Evolutionary conservation across 2,797 vertebrate species (phyloP).

Genomic region (Fratercula arctica): DNA sequence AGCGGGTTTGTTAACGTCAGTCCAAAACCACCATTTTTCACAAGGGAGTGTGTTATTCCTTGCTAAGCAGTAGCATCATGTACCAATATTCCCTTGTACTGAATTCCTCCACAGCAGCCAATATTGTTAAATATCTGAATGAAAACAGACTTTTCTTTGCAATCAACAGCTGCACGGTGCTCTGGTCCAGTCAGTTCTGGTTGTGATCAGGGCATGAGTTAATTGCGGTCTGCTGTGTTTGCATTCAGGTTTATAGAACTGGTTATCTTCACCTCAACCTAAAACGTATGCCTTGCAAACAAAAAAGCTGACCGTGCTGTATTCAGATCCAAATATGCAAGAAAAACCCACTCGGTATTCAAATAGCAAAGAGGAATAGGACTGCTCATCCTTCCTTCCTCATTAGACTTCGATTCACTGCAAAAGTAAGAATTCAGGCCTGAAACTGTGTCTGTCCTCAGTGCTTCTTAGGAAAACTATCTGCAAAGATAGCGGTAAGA

Average conservation of each 20-base stretch:
- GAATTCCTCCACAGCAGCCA: slow-evolving; percentile 4
- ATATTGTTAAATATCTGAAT: not conserved
- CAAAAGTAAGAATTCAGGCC: not conserved
- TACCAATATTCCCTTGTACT: not conserved
- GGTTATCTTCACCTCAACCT: not conserved
- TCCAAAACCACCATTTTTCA: not conserved
- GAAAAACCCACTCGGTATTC: not conserved
- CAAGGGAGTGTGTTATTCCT: not conserved
- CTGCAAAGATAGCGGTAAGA: not conserved
- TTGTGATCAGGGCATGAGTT: not conserved
- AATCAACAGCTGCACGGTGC: not conserved
- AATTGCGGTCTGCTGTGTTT: not conserved
- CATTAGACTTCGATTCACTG: not conserved
- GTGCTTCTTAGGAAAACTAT: not conserved
- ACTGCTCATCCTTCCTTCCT: not conserved
- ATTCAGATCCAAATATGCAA: not conserved
- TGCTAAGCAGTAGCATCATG: not conserved
- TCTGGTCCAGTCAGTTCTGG: not conserved
- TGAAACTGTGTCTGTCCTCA: not conserved
- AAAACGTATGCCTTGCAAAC: not conserved
- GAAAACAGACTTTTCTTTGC: not conserved
- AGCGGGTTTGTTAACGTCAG: not conserved
- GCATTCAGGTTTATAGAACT: not conserved
- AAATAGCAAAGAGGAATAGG: not conserved
- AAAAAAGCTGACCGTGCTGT: accelerated